Base-by-base conservation (phyloP, 2,113 vertebrate genomes). In the Bujurquina vittata region DNA sequence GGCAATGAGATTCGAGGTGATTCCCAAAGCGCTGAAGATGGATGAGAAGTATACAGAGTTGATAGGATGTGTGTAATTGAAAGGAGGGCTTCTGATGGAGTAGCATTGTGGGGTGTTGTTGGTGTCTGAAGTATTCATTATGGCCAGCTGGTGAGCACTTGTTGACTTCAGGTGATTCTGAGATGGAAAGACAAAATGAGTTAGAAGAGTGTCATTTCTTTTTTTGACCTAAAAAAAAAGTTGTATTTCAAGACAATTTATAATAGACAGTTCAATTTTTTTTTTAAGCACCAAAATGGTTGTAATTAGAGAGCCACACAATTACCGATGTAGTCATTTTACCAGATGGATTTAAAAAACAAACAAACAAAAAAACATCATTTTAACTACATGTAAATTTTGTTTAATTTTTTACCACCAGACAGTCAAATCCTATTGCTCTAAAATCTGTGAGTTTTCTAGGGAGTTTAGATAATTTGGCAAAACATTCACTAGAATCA, bases 1-100 rank as follows among this genome's bases (percentile, higher is more conserved):
- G 4, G 98, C 98, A 0, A 98, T 94, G 88, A 99, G 95, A 91
- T 99, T 99, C 89, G 98, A 99, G 85, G 83, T 92, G 73, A 99
- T 94, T 55, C 98, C 98, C 18, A 97, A 88, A 10, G 88, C 17
- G 78, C 88, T 93, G 23, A 99, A 98, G 78, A 95, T 85, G 0
- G 93, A 91, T 0, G 98, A 94, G 79, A 96, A 98, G 95, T 96
- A 96, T 0, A 92, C 95, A 0, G 97, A 97, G 12, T 96, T 77
- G 0, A 96, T 94, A 40, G 61, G 81, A 72, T 80, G 55, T 29
- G 59, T 54, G 26, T 9, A 56, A 77, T 76, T 26, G 69, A 92
- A 95, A 0, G 91, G 92, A 3, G 93, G 87, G 46, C n/a, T 95
- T 88, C 78, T 94, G 67, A 91, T 91, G 61, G 93, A 90, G 87